Evolutionary conservation across 2,888 invertebrate genomes (phyloP).

Genomic region (Pandemis corylana): DNA sequence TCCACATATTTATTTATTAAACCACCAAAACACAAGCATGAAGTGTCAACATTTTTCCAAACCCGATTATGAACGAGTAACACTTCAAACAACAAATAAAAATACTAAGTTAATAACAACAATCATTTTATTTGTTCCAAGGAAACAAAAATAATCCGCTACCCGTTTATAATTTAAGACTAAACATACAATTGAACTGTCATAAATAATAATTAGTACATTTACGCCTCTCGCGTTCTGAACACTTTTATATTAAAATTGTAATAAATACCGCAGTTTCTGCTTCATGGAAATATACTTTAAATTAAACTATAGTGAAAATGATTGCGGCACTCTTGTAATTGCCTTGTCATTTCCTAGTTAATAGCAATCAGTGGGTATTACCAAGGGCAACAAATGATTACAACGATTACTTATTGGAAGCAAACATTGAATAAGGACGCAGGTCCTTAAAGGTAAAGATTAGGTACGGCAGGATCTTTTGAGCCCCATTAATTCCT

Average conservation of each 20-base stretch:
- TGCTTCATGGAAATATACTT: constrained; percentile 6
- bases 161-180: constrained; percentile 63
- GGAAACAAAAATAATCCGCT: constrained; percentile 62
- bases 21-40: constrained; percentile 46
- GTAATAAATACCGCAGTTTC: constrained; percentile 13
- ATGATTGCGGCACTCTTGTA: neutral
- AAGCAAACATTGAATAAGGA: constrained; percentile 10
- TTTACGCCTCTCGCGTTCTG: constrained; percentile 45
- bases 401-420: constrained; percentile 8
- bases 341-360: neutral
- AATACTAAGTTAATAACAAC: constrained; percentile 55
- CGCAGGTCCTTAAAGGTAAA: neutral
- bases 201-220: constrained; percentile 43
- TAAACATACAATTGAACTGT: constrained; percentile 53
- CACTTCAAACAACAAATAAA: neutral
- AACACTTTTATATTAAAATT: constrained; percentile 47
- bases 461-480: neutral
- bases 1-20: constrained; percentile 58
- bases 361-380: constrained; percentile 2
- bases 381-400: neutral
- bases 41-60: neutral
- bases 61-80: neutral
- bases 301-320: constrained; percentile 8
- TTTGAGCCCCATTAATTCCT: constrained; percentile 3
- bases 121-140: constrained; percentile 67